phyloP scores from a whole-genome alignment of 2,888 invertebrate genomes.

The Agrotis clavis region DNA sequence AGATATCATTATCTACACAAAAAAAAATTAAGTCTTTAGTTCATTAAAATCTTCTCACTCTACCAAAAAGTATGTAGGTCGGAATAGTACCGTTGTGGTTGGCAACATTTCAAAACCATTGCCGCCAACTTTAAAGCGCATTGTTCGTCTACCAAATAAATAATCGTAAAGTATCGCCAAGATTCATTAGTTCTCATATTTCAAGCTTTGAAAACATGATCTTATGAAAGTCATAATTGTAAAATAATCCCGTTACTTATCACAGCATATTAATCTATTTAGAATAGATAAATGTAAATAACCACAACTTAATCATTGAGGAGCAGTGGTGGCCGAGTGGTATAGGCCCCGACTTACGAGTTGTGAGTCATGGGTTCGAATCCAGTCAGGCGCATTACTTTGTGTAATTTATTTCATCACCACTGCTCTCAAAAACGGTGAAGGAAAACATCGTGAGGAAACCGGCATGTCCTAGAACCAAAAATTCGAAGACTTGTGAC shows the following conservation, averaged over 20 bases:
- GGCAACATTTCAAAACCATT: constrained; percentile 43
- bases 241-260: constrained; percentile 23
- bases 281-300: constrained; percentile 2
- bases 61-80: constrained; percentile 50
- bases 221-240: background rate
- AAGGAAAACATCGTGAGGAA: too few species aligned
- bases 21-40: background rate
- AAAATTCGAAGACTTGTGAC: too few species aligned
- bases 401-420: too few species aligned
- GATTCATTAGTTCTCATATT: constrained; percentile 18
- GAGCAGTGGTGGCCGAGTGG: too few species aligned
- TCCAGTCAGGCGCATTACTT: too few species aligned
- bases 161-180: background rate
- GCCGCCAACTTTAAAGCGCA: constrained; percentile 39
- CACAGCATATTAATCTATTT: constrained; percentile 18
- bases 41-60: constrained; percentile 3
- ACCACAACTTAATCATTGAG: too few species aligned
- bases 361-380: too few species aligned
- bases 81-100: constrained; percentile 15
- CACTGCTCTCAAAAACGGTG: too few species aligned
- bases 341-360: too few species aligned
- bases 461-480: too few species aligned
- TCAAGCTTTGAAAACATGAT: constrained; percentile 21
- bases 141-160: background rate
- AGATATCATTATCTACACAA: too few species aligned